Conservation (phyloP, 1,140 invertebrate species). For the Drosophila virilis region DNA sequence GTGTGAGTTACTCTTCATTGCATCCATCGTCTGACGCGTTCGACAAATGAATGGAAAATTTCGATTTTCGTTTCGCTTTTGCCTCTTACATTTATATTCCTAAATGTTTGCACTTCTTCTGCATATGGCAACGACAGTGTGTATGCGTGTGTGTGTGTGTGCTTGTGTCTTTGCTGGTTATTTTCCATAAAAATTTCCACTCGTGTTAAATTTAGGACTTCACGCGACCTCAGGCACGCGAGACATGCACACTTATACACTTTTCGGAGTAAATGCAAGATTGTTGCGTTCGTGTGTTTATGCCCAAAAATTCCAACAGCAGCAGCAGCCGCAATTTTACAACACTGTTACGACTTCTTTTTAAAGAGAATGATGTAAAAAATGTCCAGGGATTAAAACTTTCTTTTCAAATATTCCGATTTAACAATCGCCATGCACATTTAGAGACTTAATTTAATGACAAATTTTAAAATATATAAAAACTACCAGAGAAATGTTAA, state of each 20-base stretch:
- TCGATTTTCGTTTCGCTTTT: slow-evolving; percentile 63
- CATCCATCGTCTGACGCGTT: slow-evolving; percentile 27
- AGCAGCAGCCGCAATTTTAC: background rate
- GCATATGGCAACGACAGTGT: slow-evolving; percentile 22
- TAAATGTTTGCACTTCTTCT: slow-evolving; percentile 67
- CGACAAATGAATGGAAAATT: slow-evolving; percentile 72
- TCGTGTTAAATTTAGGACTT: slow-evolving; percentile 57
- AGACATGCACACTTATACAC: slow-evolving; percentile 8
- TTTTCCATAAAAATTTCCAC: slow-evolving; percentile 75
- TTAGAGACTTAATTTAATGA: too few species aligned
- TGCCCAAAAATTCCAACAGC: slow-evolving; percentile 1
- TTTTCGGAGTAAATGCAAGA: background rate
- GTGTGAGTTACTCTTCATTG: slow-evolving; percentile 27
- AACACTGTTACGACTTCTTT: background rate
- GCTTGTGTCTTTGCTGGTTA: slow-evolving; percentile 39
- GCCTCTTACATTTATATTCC: slow-evolving; percentile 36
- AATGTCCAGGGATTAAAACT: background rate
- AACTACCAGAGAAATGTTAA: too few species aligned
- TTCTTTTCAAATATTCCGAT: background rate
- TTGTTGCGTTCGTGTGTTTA: background rate
- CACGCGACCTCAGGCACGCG: slow-evolving; percentile 36
- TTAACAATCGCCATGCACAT: too few species aligned
- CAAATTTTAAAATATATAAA: too few species aligned
- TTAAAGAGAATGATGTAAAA: background rate
- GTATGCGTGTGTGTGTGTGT: slow-evolving; percentile 12